Evolutionary conservation across 1,140 invertebrate species (phyloP).

Genomic region (Anoplophora glabripennis): DNA sequence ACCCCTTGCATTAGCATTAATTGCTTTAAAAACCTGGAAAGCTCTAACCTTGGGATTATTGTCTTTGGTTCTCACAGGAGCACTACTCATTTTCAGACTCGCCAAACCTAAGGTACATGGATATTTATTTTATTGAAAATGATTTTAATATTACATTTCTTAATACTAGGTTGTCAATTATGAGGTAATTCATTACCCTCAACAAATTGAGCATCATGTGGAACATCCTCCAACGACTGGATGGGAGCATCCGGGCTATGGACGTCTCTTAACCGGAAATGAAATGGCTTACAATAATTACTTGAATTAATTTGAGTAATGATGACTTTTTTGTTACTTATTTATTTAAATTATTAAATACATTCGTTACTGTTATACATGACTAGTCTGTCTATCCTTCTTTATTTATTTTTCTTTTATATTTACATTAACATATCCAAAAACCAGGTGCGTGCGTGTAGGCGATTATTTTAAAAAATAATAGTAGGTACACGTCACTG

Average conservation of each 20-base stretch:
- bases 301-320: conserved; percentile 25
- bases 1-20: conserved; percentile 73
- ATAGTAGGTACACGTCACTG: too few relatives aligned
- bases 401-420: too few relatives aligned
- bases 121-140: conserved; percentile 6
- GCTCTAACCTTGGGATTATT: conserved; percentile 79
- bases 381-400: too few relatives aligned
- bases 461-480: too few relatives aligned
- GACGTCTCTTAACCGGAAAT: conserved; percentile 57
- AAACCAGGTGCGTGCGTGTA: too few relatives aligned
- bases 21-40: conserved; percentile 84
- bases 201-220: conserved; percentile 59
- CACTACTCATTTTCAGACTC: conserved; percentile 79
- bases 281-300: conserved; percentile 66
- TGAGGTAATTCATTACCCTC: conserved; percentile 81
- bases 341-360: too few relatives aligned
- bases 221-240: conserved; percentile 55
- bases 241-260: conserved; percentile 61
- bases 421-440: too few relatives aligned
- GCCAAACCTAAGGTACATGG: conserved; percentile 72
- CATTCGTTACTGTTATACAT: too few relatives aligned
- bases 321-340: too few relatives aligned
- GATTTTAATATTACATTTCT: background rate
- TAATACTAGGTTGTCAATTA: conserved; percentile 61
- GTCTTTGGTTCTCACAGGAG: conserved; percentile 74